Base-by-base conservation (phyloP, 2,888 invertebrate species). In the Cantharis lateralis region DNA sequence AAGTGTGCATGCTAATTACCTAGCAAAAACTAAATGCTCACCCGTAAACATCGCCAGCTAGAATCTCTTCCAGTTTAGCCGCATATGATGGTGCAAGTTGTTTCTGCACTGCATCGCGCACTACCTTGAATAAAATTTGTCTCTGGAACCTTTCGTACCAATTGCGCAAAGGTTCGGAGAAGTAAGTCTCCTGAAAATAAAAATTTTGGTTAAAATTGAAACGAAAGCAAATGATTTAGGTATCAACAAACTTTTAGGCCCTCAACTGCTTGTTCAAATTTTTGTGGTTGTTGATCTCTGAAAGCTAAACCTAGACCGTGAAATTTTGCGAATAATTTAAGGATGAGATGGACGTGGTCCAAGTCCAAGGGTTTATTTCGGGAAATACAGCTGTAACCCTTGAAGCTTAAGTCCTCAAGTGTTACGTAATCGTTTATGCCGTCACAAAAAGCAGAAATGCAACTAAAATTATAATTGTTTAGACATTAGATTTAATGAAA, bases 41-140 rank as follows among this genome's bases (percentile, higher is more conserved):
- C 72, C 89, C 88, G 66, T 91, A 91, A 0, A 90, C 85, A 26
- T 90, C 90, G 0, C 91, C 90, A 0, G 89, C 87, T 4, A 90
- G 87, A 75, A 92, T 91, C 32, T 90, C 86, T 70, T 89, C 90
- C 0, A 92, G 87, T 82, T 91, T 90, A 1, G 90, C 88, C 70
- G 91, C 89, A 75, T 93, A 93, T 68, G 90, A 87, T 0, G 91
- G 87, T 0, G 93, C 93, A 80, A 91, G 92, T 82, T 93, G 93
- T 80, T 90, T 91, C 77, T 90, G 88, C 0, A 94, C 90, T 0
- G 94, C 93, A 85, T 94, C 92, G 70, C 90, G 88, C 0, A 92
- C 90, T 68, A 93, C 89, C 0, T 84, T 85, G 26, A 89, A 88
- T 11, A 92, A 87, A 4, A 89, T 85, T 1, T 88, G 87, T 85